Evolutionary conservation across 2,797 vertebrate species (phyloP), one percentile per base, ranked within the genome.

Genomic region (Pseudocheirus occidentalis): DNA sequence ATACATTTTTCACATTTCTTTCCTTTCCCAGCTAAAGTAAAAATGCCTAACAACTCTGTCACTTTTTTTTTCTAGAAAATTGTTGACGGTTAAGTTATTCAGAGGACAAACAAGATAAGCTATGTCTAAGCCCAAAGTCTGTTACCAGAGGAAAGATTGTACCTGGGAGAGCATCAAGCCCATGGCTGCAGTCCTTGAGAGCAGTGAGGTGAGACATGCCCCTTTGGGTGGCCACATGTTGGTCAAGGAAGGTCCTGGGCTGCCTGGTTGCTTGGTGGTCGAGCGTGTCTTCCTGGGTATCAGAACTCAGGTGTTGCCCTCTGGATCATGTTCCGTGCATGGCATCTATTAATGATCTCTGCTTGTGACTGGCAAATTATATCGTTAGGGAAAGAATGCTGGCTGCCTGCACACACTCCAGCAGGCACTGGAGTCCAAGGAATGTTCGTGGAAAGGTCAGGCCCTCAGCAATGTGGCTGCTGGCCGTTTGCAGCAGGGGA

Each of bases 141-240:
- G 52, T 55, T 92, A 81, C 89, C 91, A 29, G 59, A 96, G 93
- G 91, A 95, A 5, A n/a, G 87, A 92, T 92, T 12, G 98, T 99
- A 99, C 98, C 98, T 99, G 98, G 90, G 97, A 96, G 1, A 98
- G 98, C 40, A 58, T 95, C 62, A 98, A 95, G 96, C 94, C 97
- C 56, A 98, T 93, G 92, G 91, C 59, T 97, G 97, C 98, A 7
- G 13, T 52, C 96, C 97, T 97, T 95, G 94, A 94, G 91, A 97
- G 97, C 94, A 97, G 92, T 40, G 96, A 98, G 54, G 93, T 0
- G 4, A 97, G 92, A 95, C 55, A 53, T 58, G 96, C 95, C 56
- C 40, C 90, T 94, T 94, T 96, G 58, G 62, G 54, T 96, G 81
- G 96, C 73, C 0, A 0, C 98, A 98, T 98, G 46, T 87, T 94